Conservation (phyloP, 2,888 invertebrate species). For the Lapara coniferarum region DNA sequence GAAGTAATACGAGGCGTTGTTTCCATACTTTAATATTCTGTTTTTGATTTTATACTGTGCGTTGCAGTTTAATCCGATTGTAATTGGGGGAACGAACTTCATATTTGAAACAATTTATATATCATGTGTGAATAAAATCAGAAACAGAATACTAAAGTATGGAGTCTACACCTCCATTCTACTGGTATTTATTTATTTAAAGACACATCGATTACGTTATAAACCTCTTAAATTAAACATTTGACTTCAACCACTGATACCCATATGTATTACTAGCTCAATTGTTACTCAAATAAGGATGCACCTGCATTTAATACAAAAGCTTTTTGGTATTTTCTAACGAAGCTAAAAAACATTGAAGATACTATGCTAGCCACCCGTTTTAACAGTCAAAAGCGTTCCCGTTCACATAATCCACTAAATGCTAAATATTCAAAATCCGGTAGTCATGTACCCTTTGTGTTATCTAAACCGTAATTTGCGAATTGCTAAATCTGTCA, state of each 20-base stretch:
- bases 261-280: no score
- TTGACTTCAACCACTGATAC: background rate
- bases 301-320: background rate
- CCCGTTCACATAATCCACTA: slow-evolving; percentile 8
- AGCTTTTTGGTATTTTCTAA: background rate
- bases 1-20: no score
- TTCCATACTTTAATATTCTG: no score
- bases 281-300: background rate
- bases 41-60: no score
- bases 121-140: background rate
- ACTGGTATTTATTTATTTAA: background rate
- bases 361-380: background rate
- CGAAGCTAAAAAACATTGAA: background rate
- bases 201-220: background rate
- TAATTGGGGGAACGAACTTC: no score
- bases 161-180: background rate
- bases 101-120: no score
- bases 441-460: slow-evolving; percentile 15
- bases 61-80: no score
- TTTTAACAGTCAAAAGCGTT: slow-evolving; percentile 19
- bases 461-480: slow-evolving; percentile 22
- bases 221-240: background rate
- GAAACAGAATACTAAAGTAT: background rate
- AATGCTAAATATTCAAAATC: slow-evolving; percentile 8
- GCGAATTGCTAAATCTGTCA: slow-evolving; percentile 18